Evolutionary conservation across 1,140 invertebrate species (phyloP), one percentile per base, ranked within the genome.

Genomic region (Ooceraea biroi): DNA sequence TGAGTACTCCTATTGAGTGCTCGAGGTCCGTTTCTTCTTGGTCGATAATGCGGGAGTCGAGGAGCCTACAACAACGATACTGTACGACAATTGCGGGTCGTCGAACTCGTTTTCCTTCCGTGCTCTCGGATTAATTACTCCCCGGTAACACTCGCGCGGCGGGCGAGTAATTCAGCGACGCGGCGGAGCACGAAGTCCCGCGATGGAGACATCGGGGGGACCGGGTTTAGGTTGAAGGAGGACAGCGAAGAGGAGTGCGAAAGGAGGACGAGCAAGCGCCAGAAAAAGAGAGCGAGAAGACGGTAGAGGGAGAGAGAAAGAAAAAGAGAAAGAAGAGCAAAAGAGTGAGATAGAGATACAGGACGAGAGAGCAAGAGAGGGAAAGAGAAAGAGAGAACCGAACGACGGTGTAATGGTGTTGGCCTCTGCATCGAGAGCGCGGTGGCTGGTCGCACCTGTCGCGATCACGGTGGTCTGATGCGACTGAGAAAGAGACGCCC

Each of bases 361-460:
- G 83, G 48, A 72, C 58, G 74, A 83, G 41, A 82, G 25, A 82
- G 84, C 50, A 52, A 48, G 25, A 71, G 41, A 84, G 72, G 82
- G 57, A 65, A 48, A 72, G 58, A 55, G 58, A 60, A 52, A 82
- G 82, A 85, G 72, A 86, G 88, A 85, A 68, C 85, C 60, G 88
- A 77, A 68, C 85, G 85, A 88, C 87, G 87, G 76, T 89, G 90
- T 91, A 90, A 92, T 90, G 90, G 92, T 92, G 90, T 91, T 91
- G 90, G 91, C 87, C 89, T 92, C 86, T 92, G 92, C 90, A 91
- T 92, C 91, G 89, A 90, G 90, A 90, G 89, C 91, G 90, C 91
- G 90, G 90, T 93, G 90, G 91, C 92, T 93, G 89, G 88, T 93
- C 90, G 92, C 92, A 93, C 92, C 92, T 92, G 92, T 93, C 92